A percentile compares a stretch with the other conserved stretches of the same genome.
These are phyloP conservation scores for Eubucco bourcierii DNA, from an alignment of 2,113 vertebrate species.

Conservation along the genomic window DNA sequence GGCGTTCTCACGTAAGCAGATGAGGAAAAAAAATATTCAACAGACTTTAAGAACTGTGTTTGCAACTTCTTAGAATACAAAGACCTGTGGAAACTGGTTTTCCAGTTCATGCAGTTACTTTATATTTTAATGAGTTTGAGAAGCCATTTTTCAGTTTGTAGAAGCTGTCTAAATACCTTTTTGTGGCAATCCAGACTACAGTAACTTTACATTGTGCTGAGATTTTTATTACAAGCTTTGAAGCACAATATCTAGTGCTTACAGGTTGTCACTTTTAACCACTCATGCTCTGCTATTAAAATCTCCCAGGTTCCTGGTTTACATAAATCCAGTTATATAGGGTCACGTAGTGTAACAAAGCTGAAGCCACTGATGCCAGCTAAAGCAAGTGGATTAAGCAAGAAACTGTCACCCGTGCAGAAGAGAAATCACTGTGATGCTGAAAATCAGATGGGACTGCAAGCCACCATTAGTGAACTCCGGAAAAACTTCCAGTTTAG, in stretches of 20 bases:
- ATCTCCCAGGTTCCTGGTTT: slow-evolving; percentile 83
- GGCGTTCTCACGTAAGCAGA: neutral
- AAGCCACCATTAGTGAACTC: slow-evolving; percentile 86
- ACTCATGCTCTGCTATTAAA: neutral
- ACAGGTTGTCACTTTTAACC: neutral
- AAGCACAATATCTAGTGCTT: neutral
- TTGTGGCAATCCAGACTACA: neutral
- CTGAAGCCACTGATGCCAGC: slow-evolving; percentile 76
- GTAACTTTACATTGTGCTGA: too few relatives aligned
- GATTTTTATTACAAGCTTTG: neutral
- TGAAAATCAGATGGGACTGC: slow-evolving; percentile 86
- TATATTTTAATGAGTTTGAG: neutral
- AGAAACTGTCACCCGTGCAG: slow-evolving; percentile 56
- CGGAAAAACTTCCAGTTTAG: slow-evolving; percentile 92
- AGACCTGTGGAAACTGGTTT: neutral
- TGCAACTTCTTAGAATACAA: neutral
- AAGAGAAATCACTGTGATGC: slow-evolving; percentile 72
- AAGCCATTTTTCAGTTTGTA: neutral
- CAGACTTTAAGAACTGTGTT: neutral
- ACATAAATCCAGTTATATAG: slow-evolving; percentile 61
- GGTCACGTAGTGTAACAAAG: slow-evolving; percentile 61
- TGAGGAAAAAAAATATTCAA: neutral
- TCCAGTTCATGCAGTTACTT: neutral
- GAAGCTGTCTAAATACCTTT: neutral
- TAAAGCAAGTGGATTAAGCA: slow-evolving; percentile 88